Evolutionary conservation across 1,140 invertebrate species (phyloP).

Genomic region (Lepidurus apus): DNA sequence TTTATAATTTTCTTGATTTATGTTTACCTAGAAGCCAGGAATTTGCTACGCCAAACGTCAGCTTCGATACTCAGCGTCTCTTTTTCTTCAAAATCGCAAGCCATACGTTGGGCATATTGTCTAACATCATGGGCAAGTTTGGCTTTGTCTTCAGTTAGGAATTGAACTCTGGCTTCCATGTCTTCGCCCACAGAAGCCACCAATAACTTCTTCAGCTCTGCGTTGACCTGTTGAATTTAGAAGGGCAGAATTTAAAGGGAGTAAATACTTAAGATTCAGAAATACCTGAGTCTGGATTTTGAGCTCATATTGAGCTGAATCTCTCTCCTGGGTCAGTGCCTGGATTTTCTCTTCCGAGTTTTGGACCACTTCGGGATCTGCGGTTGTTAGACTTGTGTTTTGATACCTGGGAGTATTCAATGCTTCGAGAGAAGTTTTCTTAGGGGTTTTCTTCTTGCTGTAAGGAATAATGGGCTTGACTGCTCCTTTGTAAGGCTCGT

Average conservation of each 20-base stretch:
- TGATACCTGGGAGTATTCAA: too few relatives aligned
- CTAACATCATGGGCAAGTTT: slow-evolving; percentile 76
- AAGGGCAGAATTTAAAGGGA: slow-evolving; percentile 33
- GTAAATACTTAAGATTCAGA: slow-evolving; percentile 30
- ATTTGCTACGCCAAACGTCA: slow-evolving; percentile 94
- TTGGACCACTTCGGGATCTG: not conserved
- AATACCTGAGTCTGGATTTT: slow-evolving; percentile 57
- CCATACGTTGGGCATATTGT: slow-evolving; percentile 74
- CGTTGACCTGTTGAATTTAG: slow-evolving; percentile 65
- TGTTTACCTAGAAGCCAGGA: slow-evolving; percentile 62
- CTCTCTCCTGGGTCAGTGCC: slow-evolving; percentile 38
- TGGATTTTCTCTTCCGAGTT: not conserved
- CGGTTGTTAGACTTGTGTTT: too few relatives aligned
- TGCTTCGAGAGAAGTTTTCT: not conserved
- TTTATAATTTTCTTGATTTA: not conserved
- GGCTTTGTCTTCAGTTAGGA: slow-evolving; percentile 82
- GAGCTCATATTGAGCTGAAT: slow-evolving; percentile 58
- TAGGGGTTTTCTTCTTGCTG: slow-evolving; percentile 43
- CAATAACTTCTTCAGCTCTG: slow-evolving; percentile 83
- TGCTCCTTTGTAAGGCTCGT: slow-evolving; percentile 80
- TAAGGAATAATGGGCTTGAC: slow-evolving; percentile 65
- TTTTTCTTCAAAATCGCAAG: slow-evolving; percentile 82
- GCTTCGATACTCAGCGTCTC: slow-evolving; percentile 87
- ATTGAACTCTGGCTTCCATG: slow-evolving; percentile 77
- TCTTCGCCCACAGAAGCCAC: slow-evolving; percentile 92